Percentiles rank a stretch among this genome's conserved stretches.
Conservation (phyloP, 1,140 invertebrate species). For the Tyrophagus putrescentiae region DNA sequence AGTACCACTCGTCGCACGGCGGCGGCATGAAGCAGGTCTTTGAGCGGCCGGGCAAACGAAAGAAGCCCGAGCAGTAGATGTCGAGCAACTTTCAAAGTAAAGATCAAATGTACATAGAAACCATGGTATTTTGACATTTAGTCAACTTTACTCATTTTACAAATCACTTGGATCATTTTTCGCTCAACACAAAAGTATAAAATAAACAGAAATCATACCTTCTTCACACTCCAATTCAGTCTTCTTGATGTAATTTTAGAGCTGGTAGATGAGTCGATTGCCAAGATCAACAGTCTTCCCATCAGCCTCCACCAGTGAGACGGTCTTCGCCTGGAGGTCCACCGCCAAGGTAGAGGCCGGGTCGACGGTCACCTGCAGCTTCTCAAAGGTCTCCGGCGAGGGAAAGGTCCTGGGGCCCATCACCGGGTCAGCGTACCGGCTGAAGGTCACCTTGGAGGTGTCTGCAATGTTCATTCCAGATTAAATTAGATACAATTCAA, state of each 20-base stretch:
- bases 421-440: conserved; percentile 58
- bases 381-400: conserved; percentile 1
- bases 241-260: too few relatives aligned
- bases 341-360: not conserved
- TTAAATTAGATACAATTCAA: too few relatives aligned
- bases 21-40: conserved; percentile 93
- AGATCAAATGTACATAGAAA: conserved; percentile 5
- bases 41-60: conserved; percentile 56
- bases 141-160: not conserved
- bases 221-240: too few relatives aligned
- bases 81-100: not conserved
- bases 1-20: conserved; percentile 72
- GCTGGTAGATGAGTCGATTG: not conserved
- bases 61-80: conserved; percentile 25
- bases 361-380: not conserved
- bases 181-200: not conserved
- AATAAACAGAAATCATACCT: conserved; percentile 12
- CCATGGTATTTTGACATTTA: not conserved
- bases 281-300: not conserved
- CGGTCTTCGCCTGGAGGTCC: not conserved
- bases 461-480: too few relatives aligned
- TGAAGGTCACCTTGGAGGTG: conserved; percentile 44
- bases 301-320: not conserved
- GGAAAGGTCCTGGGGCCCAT: conserved; percentile 60
- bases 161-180: not conserved